These are phyloP conservation scores for Epinotia brunnichana DNA, from an alignment of 2,888 invertebrate species.

Conservation along the genomic window DNA sequence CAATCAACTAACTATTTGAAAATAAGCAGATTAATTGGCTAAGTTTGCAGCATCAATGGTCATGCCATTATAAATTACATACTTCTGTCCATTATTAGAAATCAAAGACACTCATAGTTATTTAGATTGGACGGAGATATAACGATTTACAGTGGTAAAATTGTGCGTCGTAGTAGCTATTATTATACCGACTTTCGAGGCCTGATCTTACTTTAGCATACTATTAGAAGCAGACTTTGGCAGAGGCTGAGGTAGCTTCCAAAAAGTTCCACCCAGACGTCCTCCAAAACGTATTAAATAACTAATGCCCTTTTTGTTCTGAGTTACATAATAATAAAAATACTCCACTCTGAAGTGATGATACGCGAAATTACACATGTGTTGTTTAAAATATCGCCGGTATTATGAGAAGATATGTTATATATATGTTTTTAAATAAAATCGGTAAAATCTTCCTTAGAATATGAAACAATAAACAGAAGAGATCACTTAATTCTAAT, in stretches of 20 bases:
- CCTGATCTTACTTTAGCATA: conserved; percentile 37
- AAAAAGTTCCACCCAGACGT: conserved; percentile 48
- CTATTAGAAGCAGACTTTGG: conserved; percentile 34
- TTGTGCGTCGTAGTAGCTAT: conserved; percentile 70
- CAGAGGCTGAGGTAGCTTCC: conserved; percentile 33
- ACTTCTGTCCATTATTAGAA: conserved; percentile 52
- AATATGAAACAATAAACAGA: conserved; percentile 50
- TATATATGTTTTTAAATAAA: conserved; percentile 52
- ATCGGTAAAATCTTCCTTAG: conserved; percentile 53
- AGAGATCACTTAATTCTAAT: conserved; percentile 73
- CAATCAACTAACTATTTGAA: conserved; percentile 31
- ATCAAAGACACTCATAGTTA: conserved; percentile 55
- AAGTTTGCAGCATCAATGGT: conserved; percentile 28
- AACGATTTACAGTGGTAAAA: conserved; percentile 68
- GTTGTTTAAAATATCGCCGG: conserved; percentile 49
- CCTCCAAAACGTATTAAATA: conserved; percentile 52
- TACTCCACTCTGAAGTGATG: conserved; percentile 53
- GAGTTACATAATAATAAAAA: conserved; percentile 56
- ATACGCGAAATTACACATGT: conserved; percentile 52
- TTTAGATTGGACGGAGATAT: conserved; percentile 77
- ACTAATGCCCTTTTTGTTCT: conserved; percentile 75
- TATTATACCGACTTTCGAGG: conserved; percentile 38
- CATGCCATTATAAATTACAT: conserved; percentile 27
- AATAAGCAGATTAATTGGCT: conserved; percentile 15
- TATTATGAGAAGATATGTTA: conserved; percentile 51